Evolutionary conservation across 2,797 vertebrate genomes (phyloP), one percentile per base, ranked within the genome.

Genomic region (Macroramphosus scolopax): DNA sequence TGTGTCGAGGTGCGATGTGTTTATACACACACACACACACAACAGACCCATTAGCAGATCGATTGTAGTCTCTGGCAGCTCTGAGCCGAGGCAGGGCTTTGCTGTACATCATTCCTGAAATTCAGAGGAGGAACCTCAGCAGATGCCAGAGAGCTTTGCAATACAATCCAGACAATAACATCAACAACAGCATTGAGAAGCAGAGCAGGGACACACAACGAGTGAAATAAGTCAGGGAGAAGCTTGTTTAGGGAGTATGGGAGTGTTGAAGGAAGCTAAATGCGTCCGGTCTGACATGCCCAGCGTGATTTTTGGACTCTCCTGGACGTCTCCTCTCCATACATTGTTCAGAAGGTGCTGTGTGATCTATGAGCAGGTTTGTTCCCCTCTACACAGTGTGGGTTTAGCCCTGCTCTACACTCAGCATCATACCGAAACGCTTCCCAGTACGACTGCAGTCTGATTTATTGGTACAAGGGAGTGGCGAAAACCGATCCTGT

Each of bases 61-160:
- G 10, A 51, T 39, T 70, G 47, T 30, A 42, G 51, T 47, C 42
- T 39, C 32, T 51, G 51, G 66, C 69, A 77, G 50, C 47, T 34
- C 41, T 1, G 29, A 63, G 26, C 32, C n/a, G 50, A 72, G 52
- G 48, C 61, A 60, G 43, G 10, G 25, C 49, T 37, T 44, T 24
- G 51, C 44, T 41, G 42, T 59, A 56, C 72, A 77, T 79, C 60
- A 72, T 78, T 71, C 55, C 42, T 65, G 72, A 62, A 72, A 75
- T 66, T 74, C 57, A 38, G 38, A 60, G 37, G 37, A 72, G 51
- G 50, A 67, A 60, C 68, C 25, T 68, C 48, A 59, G 18, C 51
- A 68, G 16, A 76, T 58, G 57, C 63, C 60, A 56, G 37, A 57
- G 62, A 77, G 51, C 76, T 60, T 46, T 55, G 16, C 33, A 54